These are phyloP conservation scores for Australoheros scitulus DNA, from an alignment of 2,113 vertebrate species.

Conservation along the genomic window DNA sequence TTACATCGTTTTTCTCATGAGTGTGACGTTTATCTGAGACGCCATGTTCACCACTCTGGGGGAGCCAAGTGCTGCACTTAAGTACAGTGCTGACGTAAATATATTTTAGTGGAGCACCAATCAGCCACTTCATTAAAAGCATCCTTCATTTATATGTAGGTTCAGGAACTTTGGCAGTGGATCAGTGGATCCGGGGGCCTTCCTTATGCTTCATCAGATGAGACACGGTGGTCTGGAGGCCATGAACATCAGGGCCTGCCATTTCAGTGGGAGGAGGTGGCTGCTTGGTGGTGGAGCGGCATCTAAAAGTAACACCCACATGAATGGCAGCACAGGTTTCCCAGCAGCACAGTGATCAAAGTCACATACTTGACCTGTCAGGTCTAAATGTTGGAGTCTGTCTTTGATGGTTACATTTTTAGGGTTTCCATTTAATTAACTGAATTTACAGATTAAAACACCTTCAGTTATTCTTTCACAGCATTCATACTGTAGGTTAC, in stretches of 20 bases:
- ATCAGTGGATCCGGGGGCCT: too few species aligned
- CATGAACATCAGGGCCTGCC: neutral
- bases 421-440: neutral
- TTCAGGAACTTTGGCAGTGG: neutral
- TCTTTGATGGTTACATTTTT: neutral
- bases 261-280: neutral
- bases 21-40: too few species aligned
- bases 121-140: rapidly evolving
- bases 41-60: too few species aligned
- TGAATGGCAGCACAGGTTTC: neutral
- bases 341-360: neutral
- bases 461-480: neutral
- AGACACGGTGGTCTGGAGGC: neutral
- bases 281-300: neutral
- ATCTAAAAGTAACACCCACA: too few species aligned
- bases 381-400: too few species aligned
- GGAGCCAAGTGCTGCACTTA: too few species aligned
- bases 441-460: neutral
- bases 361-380: neutral
- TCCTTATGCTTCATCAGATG: neutral
- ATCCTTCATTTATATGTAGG: rapidly evolving
- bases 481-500: neutral
- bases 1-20: neutral
- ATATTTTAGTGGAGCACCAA: neutral
- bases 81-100: too few species aligned